Evolutionary conservation across 2,113 vertebrate genomes (phyloP), one percentile per base, ranked within the genome.

Genomic region (Petrocephalus zakoni): DNA sequence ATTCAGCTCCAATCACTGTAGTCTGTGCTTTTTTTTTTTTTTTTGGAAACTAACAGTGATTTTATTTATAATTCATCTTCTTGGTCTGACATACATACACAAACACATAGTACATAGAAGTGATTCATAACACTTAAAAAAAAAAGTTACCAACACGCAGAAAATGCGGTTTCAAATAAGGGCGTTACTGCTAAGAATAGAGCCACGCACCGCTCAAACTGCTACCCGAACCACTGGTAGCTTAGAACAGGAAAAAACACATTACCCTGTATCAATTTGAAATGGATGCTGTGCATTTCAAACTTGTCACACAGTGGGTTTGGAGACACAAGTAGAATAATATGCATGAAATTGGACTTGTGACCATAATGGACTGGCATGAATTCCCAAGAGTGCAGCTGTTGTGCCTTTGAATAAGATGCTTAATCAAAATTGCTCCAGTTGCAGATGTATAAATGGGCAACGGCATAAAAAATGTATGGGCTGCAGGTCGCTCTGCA

Each of bases 321-420:
- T 49, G 42, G 37, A 46, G 46, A 21, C 37, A 56, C 11, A 56
- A 86, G 29, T 85, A 82, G 34, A 34, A 86, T 49, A 55, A 52
- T 55, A 86, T 34, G 5, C n/a, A 86, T 19, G 15, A 21, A 55
- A 55, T 55, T 55, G 83, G 22, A 55, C 84, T 56, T 55, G 52
- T 55, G 52, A 37, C 84, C 52, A n/a, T 55, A 86, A 56, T 86
- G 52, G 15, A 19, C 52, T 15, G 25, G 83, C 19, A 85, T 11
- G 51, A 29, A 85, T 51, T 29, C 83, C 83, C 83, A 51, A 8
- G 17, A 46, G 75, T 46, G 19, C 75, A 19, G 47, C 83, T 29
- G 49, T 52, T 85, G 83, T 86, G 51, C 51, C 84, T 55, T 86
- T 56, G 52, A 86, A 86, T 86, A 86, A 86, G 17, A 55, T 55